Conservation (phyloP, 1,140 invertebrate genomes). For the Drosophila lini region DNA sequence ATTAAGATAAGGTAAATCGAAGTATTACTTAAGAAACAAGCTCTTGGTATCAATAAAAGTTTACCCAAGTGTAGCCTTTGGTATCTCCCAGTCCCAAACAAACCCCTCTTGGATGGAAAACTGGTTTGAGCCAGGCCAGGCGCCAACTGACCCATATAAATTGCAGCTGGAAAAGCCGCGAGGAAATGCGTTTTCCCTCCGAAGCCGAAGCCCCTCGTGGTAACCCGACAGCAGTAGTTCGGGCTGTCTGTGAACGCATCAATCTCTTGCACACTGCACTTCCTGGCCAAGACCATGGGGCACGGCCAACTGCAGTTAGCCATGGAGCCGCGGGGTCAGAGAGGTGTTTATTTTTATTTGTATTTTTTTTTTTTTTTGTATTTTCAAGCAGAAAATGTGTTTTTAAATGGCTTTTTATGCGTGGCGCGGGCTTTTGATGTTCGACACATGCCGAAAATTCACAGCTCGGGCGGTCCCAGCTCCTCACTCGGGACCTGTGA, state of each 20-base stretch:
- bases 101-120: conserved; percentile 46
- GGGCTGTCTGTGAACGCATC: conserved; percentile 78
- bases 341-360: conserved; percentile 13
- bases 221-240: conserved; percentile 41
- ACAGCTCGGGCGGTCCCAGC: conserved; percentile 65
- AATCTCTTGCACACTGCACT: conserved; percentile 58
- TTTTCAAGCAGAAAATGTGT: conserved; percentile 74
- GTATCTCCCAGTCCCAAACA: conserved; percentile 7
- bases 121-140: conserved; percentile 52
- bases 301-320: conserved; percentile 6
- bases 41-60: background rate
- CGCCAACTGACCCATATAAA: conserved; percentile 75
- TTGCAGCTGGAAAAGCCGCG: conserved; percentile 47
- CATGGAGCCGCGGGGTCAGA: conserved; percentile 53
- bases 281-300: conserved; percentile 43
- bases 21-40: background rate
- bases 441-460: conserved; percentile 80
- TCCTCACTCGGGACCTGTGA: conserved; percentile 51
- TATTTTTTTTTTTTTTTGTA: background rate
- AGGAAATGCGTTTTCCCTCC: conserved; percentile 37
- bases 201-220: background rate
- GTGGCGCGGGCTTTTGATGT: conserved; percentile 81
- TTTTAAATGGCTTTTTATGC: conserved; percentile 83
- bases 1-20: too few species aligned
- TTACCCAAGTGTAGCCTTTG: conserved; percentile 1